Conservation (phyloP, 2,113 vertebrate genomes). For the Forbesichthys agassizii region DNA sequence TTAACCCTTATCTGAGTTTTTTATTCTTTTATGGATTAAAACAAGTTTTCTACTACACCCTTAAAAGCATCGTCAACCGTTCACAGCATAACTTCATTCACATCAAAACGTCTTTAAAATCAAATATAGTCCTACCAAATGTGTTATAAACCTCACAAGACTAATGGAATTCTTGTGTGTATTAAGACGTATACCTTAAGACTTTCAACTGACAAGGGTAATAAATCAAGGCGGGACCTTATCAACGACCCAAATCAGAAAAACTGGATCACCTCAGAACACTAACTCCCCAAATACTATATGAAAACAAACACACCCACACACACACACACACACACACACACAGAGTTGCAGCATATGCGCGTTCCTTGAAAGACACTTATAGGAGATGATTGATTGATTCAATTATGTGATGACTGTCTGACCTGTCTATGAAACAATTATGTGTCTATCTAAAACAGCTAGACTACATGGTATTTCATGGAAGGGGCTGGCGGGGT, state of each 20-base stretch:
- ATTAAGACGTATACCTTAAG: conserved; percentile 25
- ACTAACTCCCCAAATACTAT: conserved; percentile 58
- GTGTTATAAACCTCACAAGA: not conserved
- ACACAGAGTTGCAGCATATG: not conserved
- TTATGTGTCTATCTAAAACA: no score
- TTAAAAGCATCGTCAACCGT: not conserved
- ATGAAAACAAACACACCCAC: conserved; percentile 33
- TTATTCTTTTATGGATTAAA: no score
- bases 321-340: not conserved
- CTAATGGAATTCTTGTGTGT: conserved; percentile 9
- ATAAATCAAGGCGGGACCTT: conserved; percentile 64
- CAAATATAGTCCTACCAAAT: not conserved
- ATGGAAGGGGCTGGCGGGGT: conserved; percentile 6
- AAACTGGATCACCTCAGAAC: conserved; percentile 57
- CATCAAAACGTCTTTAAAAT: no score
- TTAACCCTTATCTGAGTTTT: no score
- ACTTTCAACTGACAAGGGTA: conserved; percentile 49
- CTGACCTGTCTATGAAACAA: no score
- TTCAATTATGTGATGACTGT: no score
- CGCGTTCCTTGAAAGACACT: no score
- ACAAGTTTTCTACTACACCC: no score
- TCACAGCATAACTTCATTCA: no score
- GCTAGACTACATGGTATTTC: no score
- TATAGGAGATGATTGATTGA: no score
- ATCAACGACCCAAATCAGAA: conserved; percentile 57